Conservation (phyloP, 2,797 vertebrate genomes). For the Florisuga fusca region DNA sequence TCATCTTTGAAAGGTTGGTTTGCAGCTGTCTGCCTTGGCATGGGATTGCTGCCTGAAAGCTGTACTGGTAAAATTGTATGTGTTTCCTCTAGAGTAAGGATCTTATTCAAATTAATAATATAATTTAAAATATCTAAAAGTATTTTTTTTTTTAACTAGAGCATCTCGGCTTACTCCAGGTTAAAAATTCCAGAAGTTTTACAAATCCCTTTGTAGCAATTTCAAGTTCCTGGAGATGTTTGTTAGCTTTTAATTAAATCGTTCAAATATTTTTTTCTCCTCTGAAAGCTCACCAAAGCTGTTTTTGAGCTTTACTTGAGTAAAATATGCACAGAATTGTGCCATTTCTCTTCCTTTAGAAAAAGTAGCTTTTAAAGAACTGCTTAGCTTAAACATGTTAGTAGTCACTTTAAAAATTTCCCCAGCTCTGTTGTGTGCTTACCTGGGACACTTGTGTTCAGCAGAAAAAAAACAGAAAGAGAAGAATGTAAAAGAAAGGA, state of each 20-base stretch:
- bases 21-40: background rate
- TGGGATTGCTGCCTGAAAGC: background rate
- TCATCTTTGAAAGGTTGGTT: background rate
- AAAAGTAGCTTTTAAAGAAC: background rate
- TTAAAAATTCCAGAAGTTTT: background rate
- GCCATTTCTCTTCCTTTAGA: conserved; percentile 23
- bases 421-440: background rate
- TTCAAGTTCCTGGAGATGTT: background rate
- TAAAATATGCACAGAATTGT: background rate
- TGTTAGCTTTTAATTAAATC: background rate
- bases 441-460: rapidly evolving
- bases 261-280: background rate
- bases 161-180: background rate
- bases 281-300: background rate
- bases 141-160: background rate
- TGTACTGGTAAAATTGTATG: background rate
- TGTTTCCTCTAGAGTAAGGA: background rate
- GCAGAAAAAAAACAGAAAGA: background rate
- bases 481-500: background rate
- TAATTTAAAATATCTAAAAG: background rate
- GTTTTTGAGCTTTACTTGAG: conserved; percentile 23
- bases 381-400: background rate
- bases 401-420: background rate
- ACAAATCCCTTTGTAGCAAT: background rate
- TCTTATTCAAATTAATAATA: background rate